Percentiles rank a stretch among this genome's conserved stretches.
These are phyloP conservation scores for Neodiprion virginianus DNA, from an alignment of 1,140 invertebrate genomes.

Conservation along the genomic window DNA sequence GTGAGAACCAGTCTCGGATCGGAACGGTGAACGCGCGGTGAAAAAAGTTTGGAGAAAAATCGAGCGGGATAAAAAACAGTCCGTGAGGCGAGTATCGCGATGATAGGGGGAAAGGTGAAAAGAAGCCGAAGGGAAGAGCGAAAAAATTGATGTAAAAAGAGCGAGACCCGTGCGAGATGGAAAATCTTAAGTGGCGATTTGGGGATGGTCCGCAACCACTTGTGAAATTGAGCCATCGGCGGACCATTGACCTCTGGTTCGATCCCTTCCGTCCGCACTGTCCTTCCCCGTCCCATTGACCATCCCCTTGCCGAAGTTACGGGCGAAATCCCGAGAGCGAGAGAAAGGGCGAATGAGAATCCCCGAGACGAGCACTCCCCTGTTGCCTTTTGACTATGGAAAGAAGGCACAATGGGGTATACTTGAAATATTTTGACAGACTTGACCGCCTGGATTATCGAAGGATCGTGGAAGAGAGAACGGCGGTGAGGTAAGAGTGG, in stretches of 20 bases:
- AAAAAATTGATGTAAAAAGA: not conserved
- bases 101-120: no score
- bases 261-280: not conserved
- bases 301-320: not conserved
- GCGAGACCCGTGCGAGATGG: no score
- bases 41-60: no score
- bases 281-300: not conserved
- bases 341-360: not conserved
- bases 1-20: not conserved
- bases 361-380: not conserved
- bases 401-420: conserved; percentile 17
- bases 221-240: conserved; percentile 4
- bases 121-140: not conserved
- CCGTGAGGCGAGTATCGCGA: no score
- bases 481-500: not conserved
- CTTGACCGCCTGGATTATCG: conserved; percentile 23
- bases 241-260: not conserved
- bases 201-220: not conserved
- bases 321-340: not conserved
- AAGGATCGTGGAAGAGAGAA: not conserved
- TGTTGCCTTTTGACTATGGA: conserved; percentile 20
- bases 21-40: not conserved
- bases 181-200: not conserved
- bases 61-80: no score
- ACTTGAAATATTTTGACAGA: conserved; percentile 49